phyloP scores from a whole-genome alignment of 2,888 invertebrate genomes.

The Lycocerus yunnanus region DNA sequence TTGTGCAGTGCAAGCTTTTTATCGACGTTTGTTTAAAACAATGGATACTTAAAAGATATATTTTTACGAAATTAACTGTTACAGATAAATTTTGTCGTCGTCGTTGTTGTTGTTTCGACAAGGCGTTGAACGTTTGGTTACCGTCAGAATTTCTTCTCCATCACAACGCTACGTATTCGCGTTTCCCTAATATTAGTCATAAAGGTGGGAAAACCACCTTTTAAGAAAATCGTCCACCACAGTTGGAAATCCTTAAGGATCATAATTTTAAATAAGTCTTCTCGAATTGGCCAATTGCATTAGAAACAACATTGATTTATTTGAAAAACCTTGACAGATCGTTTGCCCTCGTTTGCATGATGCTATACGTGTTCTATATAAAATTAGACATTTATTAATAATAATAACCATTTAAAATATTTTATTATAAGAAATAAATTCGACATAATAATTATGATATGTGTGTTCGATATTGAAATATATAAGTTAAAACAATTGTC shows the following conservation, averaged over 20 bases:
- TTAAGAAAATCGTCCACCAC: too few species aligned
- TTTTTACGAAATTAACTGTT: neutral
- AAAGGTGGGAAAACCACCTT: neutral
- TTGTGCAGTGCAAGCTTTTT: neutral
- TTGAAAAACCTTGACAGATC: slow-evolving; percentile 23
- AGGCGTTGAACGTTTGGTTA: neutral
- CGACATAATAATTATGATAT: neutral
- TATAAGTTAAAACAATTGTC: neutral
- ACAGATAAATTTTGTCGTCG: neutral
- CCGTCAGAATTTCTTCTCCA: neutral
- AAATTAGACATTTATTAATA: slow-evolving; percentile 10
- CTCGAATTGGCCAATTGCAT: neutral
- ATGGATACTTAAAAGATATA: neutral
- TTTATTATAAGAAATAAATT: slow-evolving; percentile 6
- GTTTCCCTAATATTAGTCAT: neutral
- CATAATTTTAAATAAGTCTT: neutral
- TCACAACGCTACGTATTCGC: neutral
- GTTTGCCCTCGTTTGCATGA: slow-evolving; percentile 20
- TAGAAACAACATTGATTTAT: slow-evolving; percentile 16
- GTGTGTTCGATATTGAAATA: neutral
- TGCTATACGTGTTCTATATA: slow-evolving; percentile 4
- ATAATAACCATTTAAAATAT: neutral
- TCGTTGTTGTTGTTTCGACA: neutral
- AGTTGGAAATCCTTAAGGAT: neutral
- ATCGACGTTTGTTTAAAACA: neutral